A percentile compares a stretch with the other conserved stretches of the same genome.
Conservation (phyloP, 2,888 invertebrate genomes). For the Disparrhopalites patrizii region DNA sequence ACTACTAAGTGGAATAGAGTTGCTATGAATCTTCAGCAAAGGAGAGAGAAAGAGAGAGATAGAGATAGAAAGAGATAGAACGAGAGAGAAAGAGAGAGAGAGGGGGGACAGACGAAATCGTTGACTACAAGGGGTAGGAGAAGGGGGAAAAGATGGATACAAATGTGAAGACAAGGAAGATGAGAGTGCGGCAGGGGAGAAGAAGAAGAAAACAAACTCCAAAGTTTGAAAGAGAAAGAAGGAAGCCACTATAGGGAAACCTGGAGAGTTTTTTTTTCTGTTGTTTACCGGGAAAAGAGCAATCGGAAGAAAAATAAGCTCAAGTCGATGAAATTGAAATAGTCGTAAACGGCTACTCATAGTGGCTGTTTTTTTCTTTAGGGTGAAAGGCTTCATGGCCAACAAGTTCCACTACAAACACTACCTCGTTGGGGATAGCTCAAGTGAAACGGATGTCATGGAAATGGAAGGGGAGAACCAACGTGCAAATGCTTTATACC, state of each 20-base stretch:
- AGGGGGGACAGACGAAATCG: background rate
- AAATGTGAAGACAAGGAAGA: background rate
- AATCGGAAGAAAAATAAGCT: conserved; percentile 3
- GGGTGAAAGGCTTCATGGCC: no score
- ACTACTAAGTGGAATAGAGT: no score
- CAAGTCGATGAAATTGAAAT: conserved; percentile 11
- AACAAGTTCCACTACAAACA: no score
- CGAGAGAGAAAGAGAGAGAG: background rate
- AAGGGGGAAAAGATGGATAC: background rate
- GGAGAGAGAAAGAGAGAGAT: background rate
- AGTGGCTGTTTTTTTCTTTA: no score
- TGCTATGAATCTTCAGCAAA: background rate
- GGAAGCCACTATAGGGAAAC: background rate
- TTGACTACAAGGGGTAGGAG: background rate
- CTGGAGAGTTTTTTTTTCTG: no score
- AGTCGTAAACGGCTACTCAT: conserved; percentile 7
- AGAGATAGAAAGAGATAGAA: background rate
- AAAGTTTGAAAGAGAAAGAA: background rate
- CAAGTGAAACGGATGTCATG: no score
- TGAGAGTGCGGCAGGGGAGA: no score
- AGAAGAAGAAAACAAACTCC: background rate
- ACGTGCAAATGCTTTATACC: conserved; percentile 20
- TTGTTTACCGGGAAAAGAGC: background rate
- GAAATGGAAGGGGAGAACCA: no score
- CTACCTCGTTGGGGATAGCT: conserved; percentile 7